These are phyloP conservation scores for Propsilocerus akamusi DNA, from an alignment of 1,140 invertebrate genomes.

Conservation along the genomic window DNA sequence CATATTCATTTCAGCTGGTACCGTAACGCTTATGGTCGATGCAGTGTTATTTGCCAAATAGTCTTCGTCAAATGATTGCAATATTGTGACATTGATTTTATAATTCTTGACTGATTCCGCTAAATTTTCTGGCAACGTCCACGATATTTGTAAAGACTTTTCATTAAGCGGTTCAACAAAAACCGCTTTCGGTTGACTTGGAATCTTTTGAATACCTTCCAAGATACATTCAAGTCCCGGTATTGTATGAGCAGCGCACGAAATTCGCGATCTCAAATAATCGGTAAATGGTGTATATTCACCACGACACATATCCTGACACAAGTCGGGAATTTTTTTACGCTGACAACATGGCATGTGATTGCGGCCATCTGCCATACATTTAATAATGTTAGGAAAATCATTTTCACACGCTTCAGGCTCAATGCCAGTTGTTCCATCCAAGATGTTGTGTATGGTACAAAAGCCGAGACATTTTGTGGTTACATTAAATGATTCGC, in stretches of 20 bases:
- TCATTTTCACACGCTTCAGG: constrained; percentile 58
- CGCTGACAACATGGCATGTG: constrained; percentile 66
- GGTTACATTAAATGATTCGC: constrained; percentile 43
- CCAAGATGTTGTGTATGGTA: constrained; percentile 60
- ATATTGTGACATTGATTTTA: constrained; percentile 47
- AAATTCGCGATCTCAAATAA: constrained; percentile 63
- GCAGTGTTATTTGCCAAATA: constrained; percentile 10
- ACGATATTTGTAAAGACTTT: constrained; percentile 44
- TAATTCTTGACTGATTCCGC: constrained; percentile 43
- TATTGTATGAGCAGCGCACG: constrained; percentile 63
- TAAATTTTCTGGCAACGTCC: constrained; percentile 41
- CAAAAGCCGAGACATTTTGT: constrained; percentile 54
- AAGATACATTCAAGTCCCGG: constrained; percentile 62
- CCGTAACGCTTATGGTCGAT: constrained; percentile 18
- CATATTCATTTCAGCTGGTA: constrained; percentile 32
- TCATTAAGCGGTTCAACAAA: constrained; percentile 49
- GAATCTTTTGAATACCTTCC: constrained; percentile 58
- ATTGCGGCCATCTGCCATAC: constrained; percentile 58
- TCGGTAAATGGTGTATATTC: constrained; percentile 68
- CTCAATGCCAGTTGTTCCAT: constrained; percentile 56
- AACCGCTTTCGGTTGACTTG: constrained; percentile 46
- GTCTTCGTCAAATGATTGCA: constrained; percentile 40
- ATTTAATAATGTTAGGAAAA: constrained; percentile 53
- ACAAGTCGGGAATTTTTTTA: constrained; percentile 61
- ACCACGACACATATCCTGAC: constrained; percentile 67